A percentile compares a stretch with the other conserved stretches of the same genome.
Conservation (phyloP, 2,797 vertebrate genomes). For the Smutsia gigantea region DNA sequence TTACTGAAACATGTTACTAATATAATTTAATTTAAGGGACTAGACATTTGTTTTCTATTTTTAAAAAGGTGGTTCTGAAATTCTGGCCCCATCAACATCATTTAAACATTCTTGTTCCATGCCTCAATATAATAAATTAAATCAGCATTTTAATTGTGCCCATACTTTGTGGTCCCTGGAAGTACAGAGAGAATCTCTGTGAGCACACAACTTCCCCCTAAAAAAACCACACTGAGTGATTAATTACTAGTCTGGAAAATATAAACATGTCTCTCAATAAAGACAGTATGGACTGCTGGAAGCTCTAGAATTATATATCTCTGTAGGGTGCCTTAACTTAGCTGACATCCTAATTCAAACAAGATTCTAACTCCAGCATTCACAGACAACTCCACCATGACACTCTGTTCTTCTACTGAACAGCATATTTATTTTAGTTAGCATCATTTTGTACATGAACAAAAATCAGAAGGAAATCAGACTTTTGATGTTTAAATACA, state of each 20-base stretch:
- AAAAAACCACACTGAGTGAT: constrained; percentile 88
- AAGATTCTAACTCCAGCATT: constrained; percentile 79
- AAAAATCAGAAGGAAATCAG: background rate
- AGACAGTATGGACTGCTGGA: constrained; percentile 87
- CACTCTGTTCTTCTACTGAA: constrained; percentile 18
- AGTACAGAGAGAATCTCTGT: constrained; percentile 89
- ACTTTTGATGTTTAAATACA: background rate
- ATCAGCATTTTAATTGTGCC: constrained; percentile 90
- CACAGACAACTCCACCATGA: constrained; percentile 35
- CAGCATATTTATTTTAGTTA: constrained; percentile 76
- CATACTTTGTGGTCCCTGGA: constrained; percentile 88
- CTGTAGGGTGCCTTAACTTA: constrained; percentile 84
- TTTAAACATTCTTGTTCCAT: constrained; percentile 86
- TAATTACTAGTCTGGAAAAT: constrained; percentile 92
- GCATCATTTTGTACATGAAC: constrained; percentile 49
- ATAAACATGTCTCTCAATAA: constrained; percentile 90
- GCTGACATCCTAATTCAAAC: constrained; percentile 87
- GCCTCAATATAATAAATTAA: constrained; percentile 88
- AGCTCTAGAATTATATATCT: constrained; percentile 84
- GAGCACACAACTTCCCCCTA: constrained; percentile 79
- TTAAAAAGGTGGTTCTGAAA: constrained; percentile 86
- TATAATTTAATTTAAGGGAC: constrained; percentile 83
- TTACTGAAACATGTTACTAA: constrained; percentile 85
- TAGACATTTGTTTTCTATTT: constrained; percentile 88
- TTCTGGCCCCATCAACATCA: constrained; percentile 85